Conservation (phyloP, 2,888 invertebrate genomes). For the Atrina japonica region DNA sequence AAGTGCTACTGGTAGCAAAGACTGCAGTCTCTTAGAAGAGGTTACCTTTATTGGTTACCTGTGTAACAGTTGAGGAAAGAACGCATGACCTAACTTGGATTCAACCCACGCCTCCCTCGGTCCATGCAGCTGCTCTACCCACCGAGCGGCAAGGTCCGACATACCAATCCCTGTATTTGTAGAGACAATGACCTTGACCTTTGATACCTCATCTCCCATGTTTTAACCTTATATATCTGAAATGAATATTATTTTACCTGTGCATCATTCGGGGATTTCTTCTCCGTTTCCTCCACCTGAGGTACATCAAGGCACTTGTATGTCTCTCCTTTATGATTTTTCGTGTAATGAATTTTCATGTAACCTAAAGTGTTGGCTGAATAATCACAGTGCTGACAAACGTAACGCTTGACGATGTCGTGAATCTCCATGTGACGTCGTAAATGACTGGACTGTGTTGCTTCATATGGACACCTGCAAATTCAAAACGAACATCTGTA, state of each 20-base stretch:
- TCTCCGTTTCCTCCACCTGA: conserved; percentile 28
- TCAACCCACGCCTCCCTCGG: too few species aligned
- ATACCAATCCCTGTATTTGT: too few species aligned
- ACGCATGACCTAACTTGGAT: too few species aligned
- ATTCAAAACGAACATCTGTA: neutral
- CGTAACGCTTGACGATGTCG: conserved; percentile 74
- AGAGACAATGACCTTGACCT: too few species aligned
- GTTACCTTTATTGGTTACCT: too few species aligned
- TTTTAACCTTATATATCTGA: too few species aligned
- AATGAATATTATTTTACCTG: conserved; percentile 16
- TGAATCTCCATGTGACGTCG: conserved; percentile 79
- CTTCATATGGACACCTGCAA: conserved; percentile 78
- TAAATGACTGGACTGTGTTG: conserved; percentile 77
- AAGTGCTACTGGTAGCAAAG: too few species aligned
- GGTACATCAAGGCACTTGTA: conserved; percentile 32
- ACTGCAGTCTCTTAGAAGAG: too few species aligned
- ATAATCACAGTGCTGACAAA: conserved; percentile 77
- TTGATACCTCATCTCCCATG: too few species aligned
- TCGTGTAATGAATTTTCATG: conserved; percentile 79
- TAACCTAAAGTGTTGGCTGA: conserved; percentile 78
- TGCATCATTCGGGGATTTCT: conserved; percentile 8
- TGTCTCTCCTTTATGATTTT: conserved; percentile 63
- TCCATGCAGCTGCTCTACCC: too few species aligned
- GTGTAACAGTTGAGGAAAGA: too few species aligned
- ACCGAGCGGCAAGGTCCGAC: too few species aligned